Conservation (phyloP, 2,888 invertebrate species). For the Drosophila rubida region DNA sequence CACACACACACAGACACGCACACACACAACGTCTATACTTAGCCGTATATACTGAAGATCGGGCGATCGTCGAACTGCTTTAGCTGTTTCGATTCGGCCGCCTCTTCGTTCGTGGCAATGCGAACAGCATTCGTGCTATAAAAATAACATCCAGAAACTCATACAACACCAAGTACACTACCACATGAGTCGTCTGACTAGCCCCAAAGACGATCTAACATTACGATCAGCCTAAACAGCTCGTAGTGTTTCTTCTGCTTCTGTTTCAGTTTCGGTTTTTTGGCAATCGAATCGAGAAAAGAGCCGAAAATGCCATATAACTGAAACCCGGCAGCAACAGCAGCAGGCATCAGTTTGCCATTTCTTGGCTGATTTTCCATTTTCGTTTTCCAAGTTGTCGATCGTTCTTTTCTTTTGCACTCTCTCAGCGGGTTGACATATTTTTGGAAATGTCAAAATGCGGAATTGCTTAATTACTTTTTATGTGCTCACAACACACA, state of each 20-base stretch:
- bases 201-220: conserved; percentile 57
- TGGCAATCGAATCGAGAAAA: conserved; percentile 47
- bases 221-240: conserved; percentile 44
- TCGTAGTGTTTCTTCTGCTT: conserved; percentile 9
- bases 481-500: conserved; percentile 33
- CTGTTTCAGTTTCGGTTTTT: conserved; percentile 55
- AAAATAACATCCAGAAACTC: conserved; percentile 62
- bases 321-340: conserved; percentile 39
- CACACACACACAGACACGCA: conserved; percentile 26
- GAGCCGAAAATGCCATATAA: conserved; percentile 18
- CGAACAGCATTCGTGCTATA: conserved; percentile 54
- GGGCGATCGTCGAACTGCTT: conserved; percentile 59
- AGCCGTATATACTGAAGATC: conserved; percentile 60
- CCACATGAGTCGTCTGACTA: conserved; percentile 15
- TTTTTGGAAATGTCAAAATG: conserved; percentile 80
- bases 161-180: conserved; percentile 14
- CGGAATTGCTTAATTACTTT: conserved; percentile 77
- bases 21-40: conserved; percentile 62
- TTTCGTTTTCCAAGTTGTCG: background rate
- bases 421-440: conserved; percentile 68
- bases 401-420: conserved; percentile 45
- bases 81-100: conserved; percentile 36
- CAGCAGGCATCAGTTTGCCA: conserved; percentile 65
- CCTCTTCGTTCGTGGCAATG: conserved; percentile 26
- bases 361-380: conserved; percentile 38